These are phyloP conservation scores for Odontothrips loti DNA, from an alignment of 2,888 invertebrate genomes.

Conservation along the genomic window DNA sequence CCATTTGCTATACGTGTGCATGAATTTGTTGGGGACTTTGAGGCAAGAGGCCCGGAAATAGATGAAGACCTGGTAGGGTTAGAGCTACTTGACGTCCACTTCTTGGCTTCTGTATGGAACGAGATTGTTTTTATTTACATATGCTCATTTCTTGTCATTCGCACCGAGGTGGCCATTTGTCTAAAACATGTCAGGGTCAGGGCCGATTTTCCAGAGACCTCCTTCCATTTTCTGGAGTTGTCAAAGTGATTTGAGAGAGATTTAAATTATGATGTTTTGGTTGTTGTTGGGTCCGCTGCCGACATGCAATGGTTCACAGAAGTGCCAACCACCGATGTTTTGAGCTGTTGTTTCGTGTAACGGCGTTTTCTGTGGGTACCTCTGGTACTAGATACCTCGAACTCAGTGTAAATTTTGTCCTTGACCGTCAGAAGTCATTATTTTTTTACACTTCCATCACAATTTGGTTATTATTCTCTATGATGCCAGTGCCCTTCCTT, in stretches of 20 bases:
- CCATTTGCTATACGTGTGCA: not conserved
- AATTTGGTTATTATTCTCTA: no score
- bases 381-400: not conserved
- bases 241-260: not conserved
- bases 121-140: constrained; percentile 27
- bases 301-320: not conserved
- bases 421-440: not conserved
- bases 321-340: not conserved
- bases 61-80: not conserved
- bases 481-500: no score
- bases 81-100: constrained; percentile 18
- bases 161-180: not conserved
- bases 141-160: not conserved
- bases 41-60: not conserved
- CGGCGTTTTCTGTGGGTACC: not conserved
- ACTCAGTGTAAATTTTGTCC: not conserved
- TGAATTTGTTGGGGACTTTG: constrained; percentile 27
- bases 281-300: constrained; percentile 5
- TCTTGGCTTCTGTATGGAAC: constrained; percentile 7
- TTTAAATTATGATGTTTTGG: constrained; percentile 14
- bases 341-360: not conserved
- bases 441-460: not conserved
- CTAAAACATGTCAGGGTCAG: not conserved
- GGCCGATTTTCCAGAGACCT: not conserved
- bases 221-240: not conserved